Conservation (phyloP, 1,140 invertebrate genomes). For the Hycleus phaleratus region DNA sequence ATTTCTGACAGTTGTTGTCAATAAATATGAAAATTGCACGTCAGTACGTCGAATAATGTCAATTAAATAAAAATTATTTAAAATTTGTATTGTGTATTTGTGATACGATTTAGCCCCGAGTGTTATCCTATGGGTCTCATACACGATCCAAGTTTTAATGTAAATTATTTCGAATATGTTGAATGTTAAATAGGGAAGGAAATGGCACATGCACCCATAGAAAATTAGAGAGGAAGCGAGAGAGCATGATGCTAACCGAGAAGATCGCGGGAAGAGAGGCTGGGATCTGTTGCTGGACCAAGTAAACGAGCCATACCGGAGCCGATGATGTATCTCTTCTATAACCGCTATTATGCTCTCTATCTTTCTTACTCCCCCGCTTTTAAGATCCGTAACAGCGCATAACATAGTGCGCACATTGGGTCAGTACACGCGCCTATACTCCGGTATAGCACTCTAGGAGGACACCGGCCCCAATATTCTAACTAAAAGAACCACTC, state of each 20-base stretch:
- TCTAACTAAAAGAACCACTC: background rate
- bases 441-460: slow-evolving; percentile 3
- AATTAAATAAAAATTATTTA: too few relatives aligned
- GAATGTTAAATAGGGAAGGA: slow-evolving; percentile 26
- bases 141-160: slow-evolving; percentile 4
- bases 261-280: slow-evolving; percentile 20
- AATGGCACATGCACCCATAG: slow-evolving; percentile 14
- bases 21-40: too few relatives aligned
- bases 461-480: background rate
- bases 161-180: slow-evolving; percentile 25
- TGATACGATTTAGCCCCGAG: slow-evolving; percentile 4
- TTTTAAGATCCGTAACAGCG: slow-evolving; percentile 26
- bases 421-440: slow-evolving; percentile 29
- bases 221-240: too few relatives aligned
- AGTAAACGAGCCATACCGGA: slow-evolving; percentile 15
- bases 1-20: too few relatives aligned
- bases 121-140: background rate
- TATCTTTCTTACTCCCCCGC: slow-evolving; percentile 23
- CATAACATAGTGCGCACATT: slow-evolving; percentile 31
- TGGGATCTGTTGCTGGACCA: slow-evolving; percentile 16
- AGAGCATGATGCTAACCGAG: background rate
- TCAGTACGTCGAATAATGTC: too few relatives aligned
- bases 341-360: background rate
- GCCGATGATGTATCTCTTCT: slow-evolving; percentile 1
- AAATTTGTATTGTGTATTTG: background rate